These are phyloP conservation scores for Macrobrachium nipponense DNA, from an alignment of 1,140 invertebrate species.

Conservation along the genomic window DNA sequence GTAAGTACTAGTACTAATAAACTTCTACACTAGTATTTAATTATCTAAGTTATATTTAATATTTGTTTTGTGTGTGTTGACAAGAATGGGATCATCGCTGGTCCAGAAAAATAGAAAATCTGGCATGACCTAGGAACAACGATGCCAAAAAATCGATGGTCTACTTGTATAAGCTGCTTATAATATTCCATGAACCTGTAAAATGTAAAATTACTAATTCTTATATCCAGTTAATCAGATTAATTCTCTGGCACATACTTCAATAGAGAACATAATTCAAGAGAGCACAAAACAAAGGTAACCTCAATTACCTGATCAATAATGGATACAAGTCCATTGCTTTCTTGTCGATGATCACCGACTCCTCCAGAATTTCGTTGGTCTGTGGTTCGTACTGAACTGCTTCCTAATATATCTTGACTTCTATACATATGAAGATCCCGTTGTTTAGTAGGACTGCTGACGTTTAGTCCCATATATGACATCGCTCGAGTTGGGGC, in stretches of 20 bases:
- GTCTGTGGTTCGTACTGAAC: not conserved
- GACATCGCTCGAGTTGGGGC: slow-evolving; percentile 55
- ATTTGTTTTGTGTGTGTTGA: no score
- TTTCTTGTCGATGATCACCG: slow-evolving; percentile 40
- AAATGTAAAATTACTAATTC: no score
- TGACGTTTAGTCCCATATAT: slow-evolving; percentile 55
- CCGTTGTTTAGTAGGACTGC: slow-evolving; percentile 8
- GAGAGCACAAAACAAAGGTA: not conserved
- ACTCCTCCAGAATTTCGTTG: not conserved
- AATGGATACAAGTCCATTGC: slow-evolving; percentile 57
- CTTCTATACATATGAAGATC: slow-evolving; percentile 44
- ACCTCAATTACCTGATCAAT: slow-evolving; percentile 46
- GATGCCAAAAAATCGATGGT: no score
- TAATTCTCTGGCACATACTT: no score
- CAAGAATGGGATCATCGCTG: no score
- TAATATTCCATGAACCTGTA: no score
- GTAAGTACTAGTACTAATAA: no score
- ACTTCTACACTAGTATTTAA: no score
- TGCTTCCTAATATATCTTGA: slow-evolving; percentile 24
- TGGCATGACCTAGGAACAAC: no score
- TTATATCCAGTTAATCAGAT: not conserved
- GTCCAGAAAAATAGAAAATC: no score
- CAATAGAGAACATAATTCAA: not conserved
- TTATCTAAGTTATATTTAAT: no score
- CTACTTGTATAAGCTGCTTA: no score